Conservation (phyloP, 2,888 invertebrate species). For the Sesamia inferens region DNA sequence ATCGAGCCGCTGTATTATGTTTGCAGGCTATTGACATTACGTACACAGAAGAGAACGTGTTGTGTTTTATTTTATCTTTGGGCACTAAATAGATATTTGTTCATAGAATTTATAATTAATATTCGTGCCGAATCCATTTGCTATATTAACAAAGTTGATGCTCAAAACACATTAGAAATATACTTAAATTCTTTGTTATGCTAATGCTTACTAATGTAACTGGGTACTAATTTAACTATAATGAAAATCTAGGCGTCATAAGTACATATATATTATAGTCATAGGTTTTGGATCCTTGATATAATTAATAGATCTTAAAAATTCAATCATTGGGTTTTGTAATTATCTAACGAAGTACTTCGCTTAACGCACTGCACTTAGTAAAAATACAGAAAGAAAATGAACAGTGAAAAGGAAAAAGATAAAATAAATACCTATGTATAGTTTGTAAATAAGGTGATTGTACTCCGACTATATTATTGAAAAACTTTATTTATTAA, state of each 20-base stretch:
- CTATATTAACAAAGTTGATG: constrained; percentile 23
- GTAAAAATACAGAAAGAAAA: not conserved
- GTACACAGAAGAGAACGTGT: constrained; percentile 52
- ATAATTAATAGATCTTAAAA: not conserved
- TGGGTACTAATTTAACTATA: not conserved
- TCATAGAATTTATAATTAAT: constrained; percentile 36
- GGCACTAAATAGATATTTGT: constrained; percentile 16
- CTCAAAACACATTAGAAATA: not conserved
- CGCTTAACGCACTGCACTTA: not conserved
- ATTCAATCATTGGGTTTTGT: not conserved
- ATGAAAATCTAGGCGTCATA: not conserved
- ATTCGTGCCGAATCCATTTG: constrained; percentile 29
- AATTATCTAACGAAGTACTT: not conserved
- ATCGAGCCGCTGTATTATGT: constrained; percentile 56
- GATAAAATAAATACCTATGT: not conserved
- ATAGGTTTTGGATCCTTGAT: not conserved
- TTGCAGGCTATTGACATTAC: constrained; percentile 67
- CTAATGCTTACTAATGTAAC: not conserved
- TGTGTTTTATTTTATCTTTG: constrained; percentile 35
- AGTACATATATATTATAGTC: not conserved
- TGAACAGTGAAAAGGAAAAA: not conserved
- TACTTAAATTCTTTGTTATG: constrained; percentile 13
- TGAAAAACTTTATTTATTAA: too few species aligned
- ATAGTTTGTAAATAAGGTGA: not conserved
- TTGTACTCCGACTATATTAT: not conserved